Base-by-base conservation (phyloP, 2,113 vertebrate species). In the Cryptotis parvus region DNA sequence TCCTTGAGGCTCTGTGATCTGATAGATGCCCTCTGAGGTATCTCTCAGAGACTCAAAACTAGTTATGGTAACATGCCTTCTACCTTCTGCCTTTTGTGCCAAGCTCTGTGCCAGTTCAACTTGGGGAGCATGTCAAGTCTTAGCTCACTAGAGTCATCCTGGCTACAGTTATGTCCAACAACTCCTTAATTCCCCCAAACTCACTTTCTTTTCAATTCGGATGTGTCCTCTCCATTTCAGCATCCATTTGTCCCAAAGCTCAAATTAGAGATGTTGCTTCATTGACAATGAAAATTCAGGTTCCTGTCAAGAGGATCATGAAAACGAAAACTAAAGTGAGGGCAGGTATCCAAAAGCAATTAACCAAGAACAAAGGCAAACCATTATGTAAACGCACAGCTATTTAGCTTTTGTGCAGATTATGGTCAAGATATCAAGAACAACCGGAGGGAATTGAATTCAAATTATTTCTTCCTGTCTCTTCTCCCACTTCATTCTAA, bases 311-410 rank as follows among this genome's bases (percentile, higher is more conserved):
- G 70, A 91, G 58, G 12, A 75, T 26, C 43, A 33, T 35, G 41
- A 89, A 91, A 75, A 82, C 87, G 41, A 20, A 91, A 68, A 92
- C 81, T 87, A 87, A 61, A 2, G 5, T 74, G 16, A 41, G 52
- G 65, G 37, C 22, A 82, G 63, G 18, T 49, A 92, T 55, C 70
- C 41, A 84, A 84, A 90, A 78, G 78, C 77, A 94, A 87, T 85
- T 92, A 89, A 43, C 81, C 79, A 31, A 95, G 82, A 91, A 75
- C 37, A 92, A 94, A 95, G 90, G 81, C 27, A 80, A 69, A 33
- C 72, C 27, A 70, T 89, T 89, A 91, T 78, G 78, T 80, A 91
- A 87, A 92, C 74, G 77, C 1, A 24, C 75, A 94, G 49, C 35
- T 65, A 33, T 55, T 93, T 82, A 75, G 58, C 20, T 89, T 49